phyloP scores from a whole-genome alignment of 2,888 invertebrate genomes.

The Agonum fuliginosum region DNA sequence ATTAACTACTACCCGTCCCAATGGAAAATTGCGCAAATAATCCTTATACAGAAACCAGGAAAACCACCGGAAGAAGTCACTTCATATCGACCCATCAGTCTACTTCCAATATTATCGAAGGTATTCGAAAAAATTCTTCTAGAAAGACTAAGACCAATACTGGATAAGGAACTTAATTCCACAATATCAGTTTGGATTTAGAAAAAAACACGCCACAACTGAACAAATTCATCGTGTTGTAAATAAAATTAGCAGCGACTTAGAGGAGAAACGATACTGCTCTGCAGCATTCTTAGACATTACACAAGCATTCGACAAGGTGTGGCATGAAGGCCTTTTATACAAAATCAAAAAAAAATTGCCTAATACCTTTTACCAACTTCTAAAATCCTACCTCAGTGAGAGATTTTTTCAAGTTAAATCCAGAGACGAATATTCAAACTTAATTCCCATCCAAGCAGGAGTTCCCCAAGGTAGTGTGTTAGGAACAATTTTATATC shows the following conservation, averaged over 20 bases:
- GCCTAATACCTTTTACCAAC: too few species aligned
- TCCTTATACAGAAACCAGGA: constrained; percentile 64
- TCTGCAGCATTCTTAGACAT: constrained; percentile 36
- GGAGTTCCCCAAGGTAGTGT: too few species aligned
- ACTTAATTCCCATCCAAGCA: too few species aligned
- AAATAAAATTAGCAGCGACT: neutral
- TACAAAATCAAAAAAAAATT: too few species aligned
- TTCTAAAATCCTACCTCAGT: too few species aligned
- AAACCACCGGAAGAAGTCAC: constrained; percentile 60
- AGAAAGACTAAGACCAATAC: constrained; percentile 41
- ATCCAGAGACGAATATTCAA: too few species aligned
- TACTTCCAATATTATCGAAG: constrained; percentile 62
- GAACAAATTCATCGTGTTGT: constrained; percentile 17
- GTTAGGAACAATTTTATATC: too few species aligned
- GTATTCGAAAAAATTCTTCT: constrained; percentile 62
- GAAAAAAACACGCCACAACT: neutral
- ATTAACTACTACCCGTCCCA: constrained; percentile 62
- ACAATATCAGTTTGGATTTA: constrained; percentile 27
- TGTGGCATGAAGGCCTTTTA: too few species aligned
- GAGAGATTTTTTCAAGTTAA: too few species aligned
- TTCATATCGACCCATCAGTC: constrained; percentile 62
- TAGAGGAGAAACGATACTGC: constrained; percentile 34
- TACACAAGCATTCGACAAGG: too few species aligned
- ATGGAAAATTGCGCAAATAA: constrained; percentile 62
- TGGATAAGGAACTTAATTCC: too few species aligned